phyloP scores from a whole-genome alignment of 2,797 vertebrate genomes.

The Cirrhinus mrigala region DNA sequence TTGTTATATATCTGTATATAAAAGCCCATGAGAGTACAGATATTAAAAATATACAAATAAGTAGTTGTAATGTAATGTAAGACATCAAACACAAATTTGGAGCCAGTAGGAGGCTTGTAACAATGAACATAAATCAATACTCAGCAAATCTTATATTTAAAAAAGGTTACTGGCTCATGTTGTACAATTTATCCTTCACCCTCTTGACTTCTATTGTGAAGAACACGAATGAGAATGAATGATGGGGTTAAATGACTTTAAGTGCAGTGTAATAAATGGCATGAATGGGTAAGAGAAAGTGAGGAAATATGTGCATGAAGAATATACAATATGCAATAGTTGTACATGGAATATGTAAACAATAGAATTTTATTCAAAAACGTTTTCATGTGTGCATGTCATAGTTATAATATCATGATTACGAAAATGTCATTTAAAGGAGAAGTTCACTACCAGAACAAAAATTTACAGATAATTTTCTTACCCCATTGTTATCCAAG shows the following conservation, averaged over 20 bases:
- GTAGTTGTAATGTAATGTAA: background rate
- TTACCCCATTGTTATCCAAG: no score
- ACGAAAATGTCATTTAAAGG: background rate
- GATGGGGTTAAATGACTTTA: background rate
- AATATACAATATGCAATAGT: background rate
- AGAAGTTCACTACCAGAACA: no score
- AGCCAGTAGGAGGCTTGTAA: background rate
- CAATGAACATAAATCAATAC: background rate
- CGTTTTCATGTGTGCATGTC: background rate
- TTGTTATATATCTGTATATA: background rate
- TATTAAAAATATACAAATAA: background rate
- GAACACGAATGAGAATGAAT: slow-evolving; percentile 11
- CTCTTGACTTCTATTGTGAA: background rate
- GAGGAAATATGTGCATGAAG: background rate
- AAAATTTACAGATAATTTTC: no score
- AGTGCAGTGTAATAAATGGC: slow-evolving; percentile 14
- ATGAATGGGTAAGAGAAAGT: background rate
- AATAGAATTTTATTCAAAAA: background rate
- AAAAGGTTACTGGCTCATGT: background rate
- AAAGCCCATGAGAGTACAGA: background rate
- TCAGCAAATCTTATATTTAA: background rate
- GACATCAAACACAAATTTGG: background rate
- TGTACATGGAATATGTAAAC: background rate
- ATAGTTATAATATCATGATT: background rate
- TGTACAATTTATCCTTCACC: background rate